Evolutionary conservation across 2,797 vertebrate species (phyloP), one percentile per base, ranked within the genome.

Genomic region (Odontamblyopus rebecca): DNA sequence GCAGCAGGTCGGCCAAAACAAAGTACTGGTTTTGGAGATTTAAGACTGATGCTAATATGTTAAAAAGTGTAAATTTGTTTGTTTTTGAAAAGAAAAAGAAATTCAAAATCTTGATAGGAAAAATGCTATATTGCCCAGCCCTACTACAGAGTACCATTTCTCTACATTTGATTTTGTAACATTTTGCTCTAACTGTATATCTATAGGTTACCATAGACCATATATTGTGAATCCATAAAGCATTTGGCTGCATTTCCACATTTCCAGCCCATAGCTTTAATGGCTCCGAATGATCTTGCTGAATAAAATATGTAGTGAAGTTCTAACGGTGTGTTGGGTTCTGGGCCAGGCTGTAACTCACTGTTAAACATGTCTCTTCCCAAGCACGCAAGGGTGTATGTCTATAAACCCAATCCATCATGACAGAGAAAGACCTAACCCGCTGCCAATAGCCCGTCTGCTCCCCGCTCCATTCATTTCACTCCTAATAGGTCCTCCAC

Each of bases 371-470:
- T 57, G 67, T 63, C 54, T 79, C 50, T 73, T 65, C 75, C 72
- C 67, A 15, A 38, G 29, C 32, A 35, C 67, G 19, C 26, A 51
- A 70, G 48, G 74, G 61, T 62, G 61, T 70, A 16, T 48, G 50
- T 65, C 27, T 71, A 26, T 68, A 26, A 67, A 61, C 61, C 72
- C 75, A 73, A 86, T 89, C 78, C 73, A 83, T 89, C 85, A 83
- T 70, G 67, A 48, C 67, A 44, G 71, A 50, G 62, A 81, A 18
- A 69, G 77, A 68, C 63, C 57, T 78, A 78, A 73, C 80, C 74
- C 44, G 68, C 69, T 85, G 78, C 76, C 81, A 81, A 78, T 86
- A 84, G 80, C 72, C 71, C 77, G 67, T 76, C 71, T 0, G 0
- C 73, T 80, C 69, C 79, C 70, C 72, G 80, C 30, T 77, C 60